Conservation (phyloP, 2,888 invertebrate genomes). For the Serrognathus titanus region DNA sequence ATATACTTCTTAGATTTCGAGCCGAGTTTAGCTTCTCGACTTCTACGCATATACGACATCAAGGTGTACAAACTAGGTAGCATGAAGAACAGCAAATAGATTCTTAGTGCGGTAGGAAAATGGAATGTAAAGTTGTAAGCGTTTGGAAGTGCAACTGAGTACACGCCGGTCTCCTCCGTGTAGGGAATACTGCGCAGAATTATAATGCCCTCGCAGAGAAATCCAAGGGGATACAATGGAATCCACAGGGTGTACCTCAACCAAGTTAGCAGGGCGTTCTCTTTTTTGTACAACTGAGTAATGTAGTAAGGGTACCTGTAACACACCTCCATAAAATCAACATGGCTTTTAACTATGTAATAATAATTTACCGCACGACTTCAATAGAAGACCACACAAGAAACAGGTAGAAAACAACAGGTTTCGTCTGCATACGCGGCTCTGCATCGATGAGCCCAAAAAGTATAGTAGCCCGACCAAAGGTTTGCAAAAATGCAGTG, state of each 20-base stretch:
- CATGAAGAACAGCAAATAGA: conserved; percentile 73
- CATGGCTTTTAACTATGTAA: conserved; percentile 9
- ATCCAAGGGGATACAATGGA: conserved; percentile 85
- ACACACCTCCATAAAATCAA: conserved; percentile 20
- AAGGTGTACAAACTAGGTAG: conserved; percentile 74
- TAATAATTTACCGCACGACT: conserved; percentile 64
- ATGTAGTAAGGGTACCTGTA: conserved; percentile 91
- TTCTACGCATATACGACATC: conserved; percentile 81
- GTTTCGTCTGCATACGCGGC: conserved; percentile 80
- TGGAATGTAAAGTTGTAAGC: conserved; percentile 82
- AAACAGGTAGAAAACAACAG: conserved; percentile 85
- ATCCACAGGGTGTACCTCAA: conserved; percentile 92
- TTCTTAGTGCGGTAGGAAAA: conserved; percentile 73
- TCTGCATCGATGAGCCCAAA: conserved; percentile 83
- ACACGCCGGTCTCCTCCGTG: conserved; percentile 72
- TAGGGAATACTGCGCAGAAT: conserved; percentile 82
- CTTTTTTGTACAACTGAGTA: conserved; percentile 70
- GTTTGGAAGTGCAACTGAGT: conserved; percentile 66
- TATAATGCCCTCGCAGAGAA: conserved; percentile 81
- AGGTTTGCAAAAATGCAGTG: conserved; percentile 74
- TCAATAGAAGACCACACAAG: conserved; percentile 80
- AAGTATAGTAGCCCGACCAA: conserved; percentile 66
- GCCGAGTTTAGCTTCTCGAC: conserved; percentile 65
- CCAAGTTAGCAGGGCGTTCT: conserved; percentile 80
- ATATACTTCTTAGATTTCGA: conserved; percentile 34